phyloP scores from a whole-genome alignment of 2,888 invertebrate genomes.

The Ellobium chinense region DNA sequence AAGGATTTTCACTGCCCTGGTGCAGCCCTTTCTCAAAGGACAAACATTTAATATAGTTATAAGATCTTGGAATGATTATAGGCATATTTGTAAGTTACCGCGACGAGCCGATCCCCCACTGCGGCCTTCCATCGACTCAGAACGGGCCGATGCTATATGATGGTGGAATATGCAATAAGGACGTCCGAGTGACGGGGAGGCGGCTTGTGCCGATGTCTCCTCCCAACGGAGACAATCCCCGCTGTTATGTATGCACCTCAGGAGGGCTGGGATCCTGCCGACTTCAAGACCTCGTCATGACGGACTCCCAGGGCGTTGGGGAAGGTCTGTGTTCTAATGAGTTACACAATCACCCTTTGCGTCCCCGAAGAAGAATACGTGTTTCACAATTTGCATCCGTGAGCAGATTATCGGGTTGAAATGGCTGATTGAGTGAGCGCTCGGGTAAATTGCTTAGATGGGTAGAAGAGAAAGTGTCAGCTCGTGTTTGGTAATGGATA shows the following conservation, averaged over 20 bases:
- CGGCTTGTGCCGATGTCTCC: slow-evolving; percentile 4
- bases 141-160: slow-evolving; percentile 19
- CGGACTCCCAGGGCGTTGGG: not conserved
- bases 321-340: not conserved
- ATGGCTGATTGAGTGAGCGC: slow-evolving; percentile 27
- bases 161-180: too few relatives aligned
- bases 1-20: not conserved
- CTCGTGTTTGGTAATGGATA: not conserved
- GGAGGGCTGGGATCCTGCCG: slow-evolving; percentile 9
- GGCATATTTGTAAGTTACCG: slow-evolving; percentile 38
- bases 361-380: slow-evolving; percentile 29
- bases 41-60: slow-evolving; percentile 15
- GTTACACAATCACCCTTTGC: slow-evolving; percentile 22
- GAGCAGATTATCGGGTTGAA: slow-evolving; percentile 34
- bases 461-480: slow-evolving; percentile 32
- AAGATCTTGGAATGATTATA: slow-evolving; percentile 19
- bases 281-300: slow-evolving; percentile 30
- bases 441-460: slow-evolving; percentile 30
- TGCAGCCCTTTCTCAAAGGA: not conserved
- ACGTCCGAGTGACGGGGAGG: slow-evolving; percentile 18
- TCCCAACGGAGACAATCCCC: not conserved
- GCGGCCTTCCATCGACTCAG: slow-evolving; percentile 3
- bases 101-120: not conserved
- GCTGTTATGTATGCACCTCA: slow-evolving; percentile 28
- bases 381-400: slow-evolving; percentile 42